Base-by-base conservation (phyloP, 2,888 invertebrate genomes). In the Trachelus iudaicus region DNA sequence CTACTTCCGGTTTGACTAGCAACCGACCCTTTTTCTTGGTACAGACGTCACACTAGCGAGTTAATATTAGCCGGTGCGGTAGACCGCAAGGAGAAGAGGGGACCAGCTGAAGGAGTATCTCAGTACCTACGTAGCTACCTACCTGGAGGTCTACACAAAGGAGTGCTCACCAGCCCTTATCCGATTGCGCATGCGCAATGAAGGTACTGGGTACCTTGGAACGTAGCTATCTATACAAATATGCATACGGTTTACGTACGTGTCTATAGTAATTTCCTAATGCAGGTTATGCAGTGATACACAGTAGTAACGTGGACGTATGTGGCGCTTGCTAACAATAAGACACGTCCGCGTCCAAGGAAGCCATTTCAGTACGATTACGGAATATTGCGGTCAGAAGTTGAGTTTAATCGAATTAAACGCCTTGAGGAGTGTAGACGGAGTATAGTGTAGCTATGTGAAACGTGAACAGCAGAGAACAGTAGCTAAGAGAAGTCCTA, bases 281-380 rank as follows among this genome's bases (percentile, higher is more conserved):
- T 56, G 9, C 56, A 56, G 23, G 0, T 23, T 56, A 15, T 23
- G 9, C 56, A 23, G 56, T 56, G 9, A 23, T 23, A 56, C 1
- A 9, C 23, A 23, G 9, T 9, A 56, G 56, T 9, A 23, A 23
- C 56, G 56, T 9, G 6, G 56, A 56, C 23, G 23, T 23, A 56
- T 23, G 9, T 56, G 23, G 56, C 9, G 9, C 23, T 56, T 56
- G 23, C 9, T 56, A 56, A 35, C 35, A 35, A 35, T 35, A 35
- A 15, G 56, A 56, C 9, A 56, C 56, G 23, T 23, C 6, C 4
- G 23, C 9, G 40, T 56, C 56, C 9, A 56, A 56, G 56, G 71
- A 71, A 71, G 71, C 71, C 71, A 34, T 71, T 31, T 34, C 71
- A 71, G 71, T 3, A 12, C 71, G 31, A 71, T 71, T 71, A 71